These are phyloP conservation scores for Xestoiulus laeticollis DNA, from an alignment of 2,888 invertebrate genomes.

Conservation along the genomic window DNA sequence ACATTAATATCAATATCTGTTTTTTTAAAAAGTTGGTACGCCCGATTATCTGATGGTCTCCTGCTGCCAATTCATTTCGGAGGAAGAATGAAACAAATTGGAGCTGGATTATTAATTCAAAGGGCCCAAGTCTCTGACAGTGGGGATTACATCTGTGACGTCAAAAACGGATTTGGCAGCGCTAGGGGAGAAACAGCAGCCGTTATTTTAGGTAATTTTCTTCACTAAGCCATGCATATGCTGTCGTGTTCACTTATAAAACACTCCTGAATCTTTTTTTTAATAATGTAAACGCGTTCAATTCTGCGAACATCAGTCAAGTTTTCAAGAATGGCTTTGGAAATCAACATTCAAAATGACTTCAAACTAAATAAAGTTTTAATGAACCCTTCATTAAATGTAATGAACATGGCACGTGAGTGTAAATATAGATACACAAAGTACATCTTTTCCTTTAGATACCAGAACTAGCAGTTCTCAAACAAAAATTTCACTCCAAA, in stretches of 20 bases:
- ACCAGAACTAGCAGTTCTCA: too few species aligned
- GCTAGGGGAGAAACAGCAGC: conserved; percentile 92
- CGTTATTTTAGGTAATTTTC: conserved; percentile 76
- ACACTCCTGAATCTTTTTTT: not conserved
- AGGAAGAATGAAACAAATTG: conserved; percentile 90
- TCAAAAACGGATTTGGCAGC: conserved; percentile 90
- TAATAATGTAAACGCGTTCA: not conserved
- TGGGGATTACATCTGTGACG: conserved; percentile 93
- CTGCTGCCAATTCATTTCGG: conserved; percentile 78
- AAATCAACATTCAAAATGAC: too few species aligned
- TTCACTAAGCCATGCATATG: not conserved
- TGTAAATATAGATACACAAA: too few species aligned
- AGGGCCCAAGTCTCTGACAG: conserved; percentile 94
- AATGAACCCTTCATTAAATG: too few species aligned
- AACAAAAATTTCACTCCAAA: too few species aligned
- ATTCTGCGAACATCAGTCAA: not conserved
- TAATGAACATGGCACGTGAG: too few species aligned
- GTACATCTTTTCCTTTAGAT: too few species aligned
- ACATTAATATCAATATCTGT: not conserved
- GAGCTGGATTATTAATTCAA: conserved; percentile 91
- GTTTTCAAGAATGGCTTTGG: too few species aligned
- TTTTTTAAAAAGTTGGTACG: conserved; percentile 55
- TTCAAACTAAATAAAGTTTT: too few species aligned
- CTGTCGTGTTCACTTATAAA: too few species aligned
- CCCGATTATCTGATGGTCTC: conserved; percentile 55